Conservation (phyloP, 1,140 invertebrate genomes). For the Atta texana region DNA sequence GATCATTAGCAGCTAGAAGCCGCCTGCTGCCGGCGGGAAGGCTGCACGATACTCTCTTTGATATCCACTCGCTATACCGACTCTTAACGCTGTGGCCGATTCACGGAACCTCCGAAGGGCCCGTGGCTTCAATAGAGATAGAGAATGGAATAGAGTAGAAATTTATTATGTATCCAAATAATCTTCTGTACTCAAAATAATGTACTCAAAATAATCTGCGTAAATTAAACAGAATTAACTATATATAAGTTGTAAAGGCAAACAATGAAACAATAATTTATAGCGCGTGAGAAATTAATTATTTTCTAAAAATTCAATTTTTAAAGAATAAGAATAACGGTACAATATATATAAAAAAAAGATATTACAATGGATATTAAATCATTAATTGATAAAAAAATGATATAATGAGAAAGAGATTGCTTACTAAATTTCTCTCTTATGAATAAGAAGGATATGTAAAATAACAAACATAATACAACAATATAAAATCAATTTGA, state of each 20-base stretch:
- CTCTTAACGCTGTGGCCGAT: slow-evolving; percentile 54
- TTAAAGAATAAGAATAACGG: neutral
- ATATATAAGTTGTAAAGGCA: neutral
- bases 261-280: slow-evolving; percentile 15
- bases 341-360: neutral
- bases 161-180: slow-evolving; percentile 34
- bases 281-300: neutral
- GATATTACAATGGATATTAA: neutral
- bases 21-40: slow-evolving; percentile 67
- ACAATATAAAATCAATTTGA: neutral
- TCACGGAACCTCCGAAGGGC: slow-evolving; percentile 61
- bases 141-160: neutral
- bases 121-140: neutral
- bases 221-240: neutral
- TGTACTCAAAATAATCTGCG: slow-evolving; percentile 9
- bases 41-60: slow-evolving; percentile 73
- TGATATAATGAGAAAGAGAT: neutral
- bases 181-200: neutral
- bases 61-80: slow-evolving; percentile 64
- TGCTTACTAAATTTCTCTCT: neutral
- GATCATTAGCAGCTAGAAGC: slow-evolving; percentile 78
- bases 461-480: neutral
- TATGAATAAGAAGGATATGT: neutral
- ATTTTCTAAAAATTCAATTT: neutral
- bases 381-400: neutral